Percentiles rank a stretch among this genome's conserved stretches.
Evolutionary conservation across 92 coral and sea anemone genomes (phyloP).

Genomic region (Phenganax subtilis): DNA sequence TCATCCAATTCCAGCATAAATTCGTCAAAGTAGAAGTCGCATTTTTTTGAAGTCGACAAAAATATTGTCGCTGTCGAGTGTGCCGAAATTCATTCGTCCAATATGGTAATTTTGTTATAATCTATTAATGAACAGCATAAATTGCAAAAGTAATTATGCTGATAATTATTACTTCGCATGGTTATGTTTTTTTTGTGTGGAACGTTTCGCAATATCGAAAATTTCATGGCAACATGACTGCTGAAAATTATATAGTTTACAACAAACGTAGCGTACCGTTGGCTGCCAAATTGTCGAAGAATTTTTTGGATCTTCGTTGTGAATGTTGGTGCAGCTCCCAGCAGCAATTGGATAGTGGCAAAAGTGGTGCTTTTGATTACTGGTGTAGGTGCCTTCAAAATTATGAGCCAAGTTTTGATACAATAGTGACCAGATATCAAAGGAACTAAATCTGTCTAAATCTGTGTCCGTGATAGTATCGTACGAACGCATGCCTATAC

Average conservation of each 20-base stretch:
- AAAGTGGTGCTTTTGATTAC: slow-evolving; percentile 1
- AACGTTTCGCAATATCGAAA: too few relatives aligned
- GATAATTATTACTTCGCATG: too few relatives aligned
- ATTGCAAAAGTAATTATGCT: too few relatives aligned
- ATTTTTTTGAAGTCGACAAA: too few relatives aligned
- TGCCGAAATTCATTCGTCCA: too few relatives aligned
- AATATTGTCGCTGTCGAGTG: too few relatives aligned
- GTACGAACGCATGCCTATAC: slow-evolving; percentile 9
- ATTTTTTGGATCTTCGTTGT: not conserved
- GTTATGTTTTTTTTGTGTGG: too few relatives aligned
- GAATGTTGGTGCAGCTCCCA: not conserved
- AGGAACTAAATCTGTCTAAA: slow-evolving; percentile 5
- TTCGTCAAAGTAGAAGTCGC: too few relatives aligned
- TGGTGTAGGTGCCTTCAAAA: slow-evolving; percentile 15
- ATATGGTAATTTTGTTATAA: too few relatives aligned
- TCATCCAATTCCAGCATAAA: too few relatives aligned
- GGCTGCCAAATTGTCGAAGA: slow-evolving; percentile 18
- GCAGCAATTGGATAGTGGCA: slow-evolving; percentile 3
- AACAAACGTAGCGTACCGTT: not conserved
- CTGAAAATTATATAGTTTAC: not conserved
- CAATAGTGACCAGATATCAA: slow-evolving; percentile 7
- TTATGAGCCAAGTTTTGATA: slow-evolving; percentile 16
- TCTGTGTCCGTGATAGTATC: slow-evolving; percentile 11
- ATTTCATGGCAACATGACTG: too few relatives aligned
- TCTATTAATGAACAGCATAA: too few relatives aligned